Percentiles rank a stretch among this genome's conserved stretches.
These are phyloP conservation scores for Physella acuta DNA, from an alignment of 1,140 invertebrate species.

Conservation along the genomic window DNA sequence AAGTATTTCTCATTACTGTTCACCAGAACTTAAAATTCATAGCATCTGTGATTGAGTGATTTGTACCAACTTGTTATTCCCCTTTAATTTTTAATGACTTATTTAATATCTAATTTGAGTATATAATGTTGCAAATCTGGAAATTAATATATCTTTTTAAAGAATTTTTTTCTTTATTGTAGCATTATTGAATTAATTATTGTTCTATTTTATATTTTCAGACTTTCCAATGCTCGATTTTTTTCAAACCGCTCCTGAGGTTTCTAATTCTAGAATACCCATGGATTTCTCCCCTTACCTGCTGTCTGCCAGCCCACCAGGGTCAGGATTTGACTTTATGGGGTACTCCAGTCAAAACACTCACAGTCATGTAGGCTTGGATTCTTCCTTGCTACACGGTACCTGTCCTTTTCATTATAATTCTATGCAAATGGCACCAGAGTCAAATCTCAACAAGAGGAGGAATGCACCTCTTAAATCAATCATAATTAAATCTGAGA, in stretches of 20 bases:
- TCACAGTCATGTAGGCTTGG: neutral
- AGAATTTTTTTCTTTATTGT: neutral
- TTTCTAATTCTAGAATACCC: conserved; percentile 36
- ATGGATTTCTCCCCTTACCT: conserved; percentile 50
- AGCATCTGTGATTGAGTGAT: too few species aligned
- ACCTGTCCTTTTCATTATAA: neutral
- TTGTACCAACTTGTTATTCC: too few species aligned
- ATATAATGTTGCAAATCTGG: neutral
- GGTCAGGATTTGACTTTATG: conserved; percentile 41
- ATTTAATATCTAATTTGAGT: too few species aligned
- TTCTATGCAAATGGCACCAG: neutral
- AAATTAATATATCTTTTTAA: neutral
- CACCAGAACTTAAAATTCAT: too few species aligned
- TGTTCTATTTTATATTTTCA: conserved; percentile 35
- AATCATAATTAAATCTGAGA: conserved; percentile 41
- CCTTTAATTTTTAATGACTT: too few species aligned
- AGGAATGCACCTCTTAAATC: conserved; percentile 35
- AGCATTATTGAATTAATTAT: neutral
- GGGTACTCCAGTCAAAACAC: conserved; percentile 27
- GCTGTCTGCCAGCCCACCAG: conserved; percentile 48
- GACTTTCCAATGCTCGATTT: conserved; percentile 48
- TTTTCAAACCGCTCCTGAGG: conserved; percentile 23
- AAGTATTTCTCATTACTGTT: too few species aligned
- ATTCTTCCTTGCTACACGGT: conserved; percentile 16
- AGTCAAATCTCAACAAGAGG: conserved; percentile 2